These are phyloP conservation scores for Spizaetus ornatus DNA, from an alignment of 2,113 vertebrate genomes.

Conservation along the genomic window DNA sequence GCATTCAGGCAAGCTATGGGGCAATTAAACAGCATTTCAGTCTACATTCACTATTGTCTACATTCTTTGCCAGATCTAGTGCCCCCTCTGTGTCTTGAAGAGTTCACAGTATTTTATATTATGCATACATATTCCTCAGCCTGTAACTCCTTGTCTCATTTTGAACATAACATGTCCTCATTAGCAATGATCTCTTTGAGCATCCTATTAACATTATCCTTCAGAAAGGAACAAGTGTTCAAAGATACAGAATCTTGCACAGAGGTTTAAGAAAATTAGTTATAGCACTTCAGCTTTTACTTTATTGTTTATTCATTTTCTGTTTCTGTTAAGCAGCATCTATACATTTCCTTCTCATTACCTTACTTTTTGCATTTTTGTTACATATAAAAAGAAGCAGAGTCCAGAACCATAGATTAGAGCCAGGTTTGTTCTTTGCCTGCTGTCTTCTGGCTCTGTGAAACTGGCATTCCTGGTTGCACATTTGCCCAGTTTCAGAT, in stretches of 20 bases:
- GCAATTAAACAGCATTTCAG: neutral
- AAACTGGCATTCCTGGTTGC: neutral
- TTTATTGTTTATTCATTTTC: neutral
- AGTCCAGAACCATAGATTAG: neutral
- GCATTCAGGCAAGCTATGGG: neutral
- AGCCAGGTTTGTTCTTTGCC: neutral
- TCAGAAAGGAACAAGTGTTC: neutral
- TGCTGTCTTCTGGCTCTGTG: neutral
- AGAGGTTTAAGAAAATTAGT: neutral
- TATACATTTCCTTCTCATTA: neutral
- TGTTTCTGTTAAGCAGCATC: neutral
- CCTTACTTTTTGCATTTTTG: neutral
- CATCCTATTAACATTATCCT: neutral
- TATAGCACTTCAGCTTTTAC: neutral
- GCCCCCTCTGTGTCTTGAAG: neutral
- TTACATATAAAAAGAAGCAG: neutral
- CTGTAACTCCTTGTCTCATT: neutral
- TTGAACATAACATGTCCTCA: neutral
- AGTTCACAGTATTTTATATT: neutral
- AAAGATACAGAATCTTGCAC: neutral
- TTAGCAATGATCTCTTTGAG: neutral
- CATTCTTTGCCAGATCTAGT: neutral
- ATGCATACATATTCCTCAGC: neutral
- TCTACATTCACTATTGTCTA: neutral
- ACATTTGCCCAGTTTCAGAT: neutral